Percentiles rank a stretch among this genome's conserved stretches.
Conservation (phyloP, 2,797 vertebrate species). For the Acanthis flammea region DNA sequence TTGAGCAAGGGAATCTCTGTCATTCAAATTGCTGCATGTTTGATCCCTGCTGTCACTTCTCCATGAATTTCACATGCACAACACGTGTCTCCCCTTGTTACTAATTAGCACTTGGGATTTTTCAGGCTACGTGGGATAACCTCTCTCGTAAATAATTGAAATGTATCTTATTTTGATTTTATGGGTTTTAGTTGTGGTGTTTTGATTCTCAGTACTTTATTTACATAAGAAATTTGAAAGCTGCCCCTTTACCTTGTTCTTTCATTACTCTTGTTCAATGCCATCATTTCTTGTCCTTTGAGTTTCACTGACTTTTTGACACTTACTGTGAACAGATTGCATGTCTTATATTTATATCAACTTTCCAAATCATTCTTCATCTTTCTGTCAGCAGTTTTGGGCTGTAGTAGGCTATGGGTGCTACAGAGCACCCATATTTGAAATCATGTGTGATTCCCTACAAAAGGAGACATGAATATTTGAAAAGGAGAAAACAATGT, state of each 20-base stretch:
- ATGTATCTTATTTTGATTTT: background rate
- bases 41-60: slow-evolving; percentile 12
- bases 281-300: background rate
- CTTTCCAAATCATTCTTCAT: background rate
- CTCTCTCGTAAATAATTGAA: background rate
- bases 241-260: background rate
- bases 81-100: background rate
- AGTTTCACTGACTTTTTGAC: background rate
- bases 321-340: background rate
- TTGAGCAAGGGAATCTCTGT: slow-evolving; percentile 23
- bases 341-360: background rate
- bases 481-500: background rate
- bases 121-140: background rate
- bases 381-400: background rate
- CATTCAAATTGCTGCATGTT: background rate
- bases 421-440: background rate
- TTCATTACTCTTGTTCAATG: background rate
- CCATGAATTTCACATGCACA: slow-evolving; percentile 2
- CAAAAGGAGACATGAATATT: background rate
- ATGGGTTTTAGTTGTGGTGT: accelerated
- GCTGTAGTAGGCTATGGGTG: background rate
- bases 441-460: background rate
- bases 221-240: background rate
- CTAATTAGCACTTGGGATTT: background rate
- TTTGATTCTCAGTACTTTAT: background rate